A percentile compares a stretch with the other conserved stretches of the same genome.
These are phyloP conservation scores for Acanthaster planci DNA, from an alignment of 35 echinoderm and acorn worm genomes.

Conservation along the genomic window DNA sequence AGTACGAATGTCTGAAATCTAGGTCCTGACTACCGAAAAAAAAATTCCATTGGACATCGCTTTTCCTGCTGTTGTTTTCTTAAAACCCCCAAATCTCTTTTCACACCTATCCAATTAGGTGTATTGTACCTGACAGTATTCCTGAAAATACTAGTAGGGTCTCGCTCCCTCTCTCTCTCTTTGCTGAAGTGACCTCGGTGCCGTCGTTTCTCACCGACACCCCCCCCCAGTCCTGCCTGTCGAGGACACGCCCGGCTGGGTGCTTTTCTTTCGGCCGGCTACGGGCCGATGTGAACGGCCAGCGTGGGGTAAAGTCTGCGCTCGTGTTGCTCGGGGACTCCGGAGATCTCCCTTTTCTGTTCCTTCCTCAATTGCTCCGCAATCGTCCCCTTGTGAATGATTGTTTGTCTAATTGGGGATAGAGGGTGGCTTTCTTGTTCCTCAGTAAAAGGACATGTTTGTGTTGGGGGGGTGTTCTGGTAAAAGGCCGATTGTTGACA, in stretches of 20 bases:
- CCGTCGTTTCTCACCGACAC: constrained; percentile 12
- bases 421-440: not conserved
- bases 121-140: not conserved
- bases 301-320: not conserved
- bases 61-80: not conserved
- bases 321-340: not conserved
- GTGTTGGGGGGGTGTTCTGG: not conserved
- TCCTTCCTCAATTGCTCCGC: not conserved
- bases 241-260: constrained; percentile 11
- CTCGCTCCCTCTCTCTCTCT: not conserved
- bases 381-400: not conserved
- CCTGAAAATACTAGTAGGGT: not conserved
- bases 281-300: not conserved
- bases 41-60: not conserved
- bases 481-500: not conserved
- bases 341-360: not conserved
- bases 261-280: not conserved
- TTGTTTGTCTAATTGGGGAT: not conserved
- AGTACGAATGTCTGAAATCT: no score
- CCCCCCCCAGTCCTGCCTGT: not conserved
- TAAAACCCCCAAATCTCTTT: not conserved
- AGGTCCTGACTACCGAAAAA: no score
- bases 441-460: not conserved
- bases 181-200: not conserved
- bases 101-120: constrained; percentile 20